A percentile compares a stretch with the other conserved stretches of the same genome.
Conservation (phyloP, 1,140 invertebrate species). For the Cepaea nemoralis region DNA sequence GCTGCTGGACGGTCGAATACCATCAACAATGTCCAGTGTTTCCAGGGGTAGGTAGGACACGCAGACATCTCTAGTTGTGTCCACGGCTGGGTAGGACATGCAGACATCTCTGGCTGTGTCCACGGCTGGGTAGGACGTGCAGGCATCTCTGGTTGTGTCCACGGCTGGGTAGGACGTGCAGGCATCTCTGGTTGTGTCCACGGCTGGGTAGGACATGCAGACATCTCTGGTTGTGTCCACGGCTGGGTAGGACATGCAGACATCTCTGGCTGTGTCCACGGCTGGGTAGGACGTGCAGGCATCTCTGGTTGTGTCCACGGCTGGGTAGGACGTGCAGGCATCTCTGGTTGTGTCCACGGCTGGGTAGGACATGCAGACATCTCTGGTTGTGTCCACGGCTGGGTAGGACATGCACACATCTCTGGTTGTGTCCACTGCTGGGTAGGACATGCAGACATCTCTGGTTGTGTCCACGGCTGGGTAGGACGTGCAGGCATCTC, state of each 20-base stretch:
- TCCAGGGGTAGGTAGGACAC: background rate
- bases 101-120: background rate
- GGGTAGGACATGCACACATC: background rate
- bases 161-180: background rate
- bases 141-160: background rate
- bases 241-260: background rate
- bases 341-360: background rate
- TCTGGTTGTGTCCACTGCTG: background rate
- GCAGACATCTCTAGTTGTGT: background rate
- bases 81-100: background rate
- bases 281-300: background rate
- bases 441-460: background rate
- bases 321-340: background rate
- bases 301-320: background rate
- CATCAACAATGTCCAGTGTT: conserved; percentile 27
- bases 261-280: background rate
- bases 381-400: background rate
- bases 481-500: background rate
- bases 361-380: background rate
- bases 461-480: background rate
- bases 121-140: background rate
- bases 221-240: background rate
- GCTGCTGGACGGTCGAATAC: conserved; percentile 20
- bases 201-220: background rate
- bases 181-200: background rate